Evolutionary conservation across 2,888 invertebrate species (phyloP).

Genomic region (Apeira syringaria): DNA sequence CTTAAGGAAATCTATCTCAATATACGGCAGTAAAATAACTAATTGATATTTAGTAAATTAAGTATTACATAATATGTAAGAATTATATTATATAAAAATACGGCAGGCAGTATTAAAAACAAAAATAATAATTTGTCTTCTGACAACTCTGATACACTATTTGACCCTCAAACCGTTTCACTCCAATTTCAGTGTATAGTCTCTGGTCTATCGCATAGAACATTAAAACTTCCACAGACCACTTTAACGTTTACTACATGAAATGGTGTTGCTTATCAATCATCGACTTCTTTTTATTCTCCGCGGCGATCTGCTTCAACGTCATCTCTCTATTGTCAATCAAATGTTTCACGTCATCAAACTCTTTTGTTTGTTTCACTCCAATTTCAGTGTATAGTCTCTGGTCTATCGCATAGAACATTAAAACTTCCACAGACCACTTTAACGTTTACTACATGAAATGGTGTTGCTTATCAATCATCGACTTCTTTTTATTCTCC

Average conservation of each 20-base stretch:
- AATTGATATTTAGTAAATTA: too few species aligned
- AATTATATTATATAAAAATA: too few species aligned
- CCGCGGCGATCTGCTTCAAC: conserved; percentile 70
- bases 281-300: conserved; percentile 58
- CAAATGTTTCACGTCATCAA: conserved; percentile 74
- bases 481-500: conserved; percentile 60
- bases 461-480: conserved; percentile 48
- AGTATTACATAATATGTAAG: too few species aligned
- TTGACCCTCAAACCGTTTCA: too few species aligned
- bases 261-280: conserved; percentile 49
- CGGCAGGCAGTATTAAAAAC: too few species aligned
- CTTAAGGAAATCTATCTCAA: too few species aligned
- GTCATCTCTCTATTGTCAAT: conserved; percentile 74
- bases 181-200: too few species aligned
- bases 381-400: neutral
- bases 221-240: too few species aligned
- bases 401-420: neutral
- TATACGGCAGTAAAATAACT: too few species aligned
- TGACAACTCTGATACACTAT: neutral
- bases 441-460: conserved; percentile 25
- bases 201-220: neutral
- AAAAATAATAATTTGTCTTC: neutral
- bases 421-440: too few species aligned
- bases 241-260: conserved; percentile 15
- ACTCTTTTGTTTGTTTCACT: too few species aligned